phyloP scores from a whole-genome alignment of 2,888 invertebrate genomes.

The Caenorhabditis uteleia region DNA sequence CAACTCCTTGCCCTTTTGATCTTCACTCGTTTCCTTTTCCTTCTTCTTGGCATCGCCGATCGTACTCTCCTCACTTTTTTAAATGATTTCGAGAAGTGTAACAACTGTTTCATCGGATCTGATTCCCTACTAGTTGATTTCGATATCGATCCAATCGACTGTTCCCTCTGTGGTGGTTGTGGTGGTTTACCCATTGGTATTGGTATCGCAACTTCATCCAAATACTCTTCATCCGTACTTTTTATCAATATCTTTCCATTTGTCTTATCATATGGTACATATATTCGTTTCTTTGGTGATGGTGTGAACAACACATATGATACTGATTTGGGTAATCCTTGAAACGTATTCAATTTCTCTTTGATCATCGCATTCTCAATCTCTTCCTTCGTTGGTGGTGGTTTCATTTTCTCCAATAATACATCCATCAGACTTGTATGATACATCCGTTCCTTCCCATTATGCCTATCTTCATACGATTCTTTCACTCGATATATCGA shows the following conservation, averaged over 20 bases:
- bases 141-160: background rate
- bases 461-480: constrained; percentile 24
- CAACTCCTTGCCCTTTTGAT: constrained; percentile 24
- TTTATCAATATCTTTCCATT: too few species aligned
- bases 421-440: constrained; percentile 22
- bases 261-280: too few species aligned
- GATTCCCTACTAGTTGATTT: constrained; percentile 2
- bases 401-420: constrained; percentile 14
- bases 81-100: constrained; percentile 66
- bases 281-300: too few species aligned
- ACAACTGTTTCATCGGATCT: constrained; percentile 38
- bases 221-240: too few species aligned
- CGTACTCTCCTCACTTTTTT: constrained; percentile 62
- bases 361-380: background rate
- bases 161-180: constrained; percentile 3
- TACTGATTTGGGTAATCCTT: too few species aligned
- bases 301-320: too few species aligned
- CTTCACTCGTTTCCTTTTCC: constrained; percentile 46
- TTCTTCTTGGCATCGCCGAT: constrained; percentile 39
- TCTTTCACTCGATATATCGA: constrained; percentile 20
- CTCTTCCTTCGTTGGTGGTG: constrained; percentile 3
- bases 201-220: too few species aligned
- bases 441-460: constrained; percentile 28
- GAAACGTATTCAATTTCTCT: background rate
- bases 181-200: too few species aligned